Conservation (phyloP, 2,797 vertebrate genomes). For the Anisognathus igniventris region DNA sequence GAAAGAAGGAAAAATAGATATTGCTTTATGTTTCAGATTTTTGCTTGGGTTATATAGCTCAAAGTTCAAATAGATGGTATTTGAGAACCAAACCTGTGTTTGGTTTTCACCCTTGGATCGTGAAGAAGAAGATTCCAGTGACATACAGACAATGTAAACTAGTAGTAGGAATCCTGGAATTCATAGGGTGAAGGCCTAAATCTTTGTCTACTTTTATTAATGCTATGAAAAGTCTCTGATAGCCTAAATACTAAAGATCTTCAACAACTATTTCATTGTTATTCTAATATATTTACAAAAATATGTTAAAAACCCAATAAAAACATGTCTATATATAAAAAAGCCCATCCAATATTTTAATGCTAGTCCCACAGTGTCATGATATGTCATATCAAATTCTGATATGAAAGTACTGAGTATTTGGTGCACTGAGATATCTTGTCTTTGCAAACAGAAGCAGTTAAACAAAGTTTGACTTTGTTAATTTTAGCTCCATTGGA, state of each 20-base stretch:
- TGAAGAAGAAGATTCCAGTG: not conserved
- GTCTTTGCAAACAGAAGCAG: constrained; percentile 28
- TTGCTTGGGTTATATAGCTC: constrained; percentile 5
- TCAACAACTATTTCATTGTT: not conserved
- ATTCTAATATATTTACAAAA: not conserved
- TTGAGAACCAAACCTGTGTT: constrained; percentile 26
- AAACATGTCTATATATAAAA: not conserved
- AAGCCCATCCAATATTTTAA: not conserved
- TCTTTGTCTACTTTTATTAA: not conserved
- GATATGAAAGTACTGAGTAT: not conserved
- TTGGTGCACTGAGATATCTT: not conserved
- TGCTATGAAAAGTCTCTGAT: not conserved
- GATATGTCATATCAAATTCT: not conserved
- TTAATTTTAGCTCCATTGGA: constrained; percentile 30
- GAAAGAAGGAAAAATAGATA: constrained; percentile 4
- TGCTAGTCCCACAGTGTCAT: not conserved
- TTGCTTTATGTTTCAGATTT: constrained; percentile 12
- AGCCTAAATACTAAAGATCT: not conserved
- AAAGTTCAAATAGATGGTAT: constrained; percentile 55
- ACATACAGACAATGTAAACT: not conserved
- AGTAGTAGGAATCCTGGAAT: not conserved
- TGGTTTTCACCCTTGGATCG: constrained; percentile 3
- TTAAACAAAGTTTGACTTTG: not conserved
- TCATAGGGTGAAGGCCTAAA: not conserved
- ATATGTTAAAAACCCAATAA: not conserved